These are phyloP conservation scores for Thaumetopoea pityocampa DNA, from an alignment of 1,140 invertebrate species.

Conservation along the genomic window DNA sequence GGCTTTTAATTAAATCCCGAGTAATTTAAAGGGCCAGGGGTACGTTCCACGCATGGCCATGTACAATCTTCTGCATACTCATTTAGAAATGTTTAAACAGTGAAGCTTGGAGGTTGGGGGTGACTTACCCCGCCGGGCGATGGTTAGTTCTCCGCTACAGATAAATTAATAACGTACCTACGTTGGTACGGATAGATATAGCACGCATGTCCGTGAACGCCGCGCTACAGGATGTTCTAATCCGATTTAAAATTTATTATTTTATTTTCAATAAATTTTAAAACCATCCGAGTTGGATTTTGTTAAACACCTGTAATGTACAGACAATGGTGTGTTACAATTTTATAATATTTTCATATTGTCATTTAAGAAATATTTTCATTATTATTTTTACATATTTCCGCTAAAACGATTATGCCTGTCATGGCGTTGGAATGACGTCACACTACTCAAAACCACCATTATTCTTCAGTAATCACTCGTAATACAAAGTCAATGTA, in stretches of 20 bases:
- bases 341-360: too few relatives aligned
- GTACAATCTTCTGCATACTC: constrained; percentile 68
- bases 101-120: constrained; percentile 31
- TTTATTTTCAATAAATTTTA: too few relatives aligned
- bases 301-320: too few relatives aligned
- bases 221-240: constrained; percentile 31
- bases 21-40: constrained; percentile 64
- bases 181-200: constrained; percentile 48
- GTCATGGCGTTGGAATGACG: too few relatives aligned
- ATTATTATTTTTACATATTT: too few relatives aligned
- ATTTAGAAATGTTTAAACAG: constrained; percentile 71
- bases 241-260: constrained; percentile 20
- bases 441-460: too few relatives aligned
- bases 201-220: constrained; percentile 55
- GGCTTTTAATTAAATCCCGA: constrained; percentile 69
- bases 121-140: constrained; percentile 32
- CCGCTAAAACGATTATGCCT: too few relatives aligned
- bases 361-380: too few relatives aligned
- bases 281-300: too few relatives aligned
- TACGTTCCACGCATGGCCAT: constrained; percentile 41
- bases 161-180: constrained; percentile 70
- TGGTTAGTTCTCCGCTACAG: constrained; percentile 68
- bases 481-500: too few relatives aligned
- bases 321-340: too few relatives aligned
- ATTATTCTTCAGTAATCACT: too few relatives aligned